phyloP scores from a whole-genome alignment of 2,888 invertebrate genomes.

The Boloria euphrosyne region DNA sequence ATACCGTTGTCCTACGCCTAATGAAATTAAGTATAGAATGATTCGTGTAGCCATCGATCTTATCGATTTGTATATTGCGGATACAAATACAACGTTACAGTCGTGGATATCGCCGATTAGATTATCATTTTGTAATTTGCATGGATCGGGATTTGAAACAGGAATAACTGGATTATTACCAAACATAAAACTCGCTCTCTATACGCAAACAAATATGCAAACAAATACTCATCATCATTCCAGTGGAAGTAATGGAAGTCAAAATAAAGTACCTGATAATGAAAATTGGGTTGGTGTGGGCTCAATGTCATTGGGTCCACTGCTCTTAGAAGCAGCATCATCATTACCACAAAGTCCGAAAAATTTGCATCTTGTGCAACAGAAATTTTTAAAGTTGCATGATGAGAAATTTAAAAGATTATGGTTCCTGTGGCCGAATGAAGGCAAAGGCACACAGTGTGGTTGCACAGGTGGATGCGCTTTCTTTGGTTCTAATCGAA shows the following conservation, averaged over 20 bases:
- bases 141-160: constrained; percentile 94
- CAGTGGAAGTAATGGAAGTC: constrained; percentile 72
- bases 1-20: constrained; percentile 89
- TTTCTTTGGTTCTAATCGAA: constrained; percentile 96
- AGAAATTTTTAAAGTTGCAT: constrained; percentile 90
- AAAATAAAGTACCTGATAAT: constrained; percentile 65
- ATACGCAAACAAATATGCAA: constrained; percentile 86
- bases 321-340: constrained; percentile 93
- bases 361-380: constrained; percentile 89
- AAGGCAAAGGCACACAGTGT: constrained; percentile 88
- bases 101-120: constrained; percentile 94
- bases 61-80: constrained; percentile 94
- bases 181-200: constrained; percentile 84
- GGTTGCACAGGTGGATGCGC: constrained; percentile 97
- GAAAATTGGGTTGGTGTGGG: constrained; percentile 97
- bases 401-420: constrained; percentile 93
- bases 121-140: constrained; percentile 96
- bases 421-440: constrained; percentile 96
- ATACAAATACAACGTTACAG: constrained; percentile 93
- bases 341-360: constrained; percentile 90
- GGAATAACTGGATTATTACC: constrained; percentile 94
- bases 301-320: constrained; percentile 93
- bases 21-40: constrained; percentile 96
- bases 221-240: constrained; percentile 78
- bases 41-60: constrained; percentile 93